Evolutionary conservation across 2,113 vertebrate species (phyloP).

Genomic region (Ammodytes dubius): DNA sequence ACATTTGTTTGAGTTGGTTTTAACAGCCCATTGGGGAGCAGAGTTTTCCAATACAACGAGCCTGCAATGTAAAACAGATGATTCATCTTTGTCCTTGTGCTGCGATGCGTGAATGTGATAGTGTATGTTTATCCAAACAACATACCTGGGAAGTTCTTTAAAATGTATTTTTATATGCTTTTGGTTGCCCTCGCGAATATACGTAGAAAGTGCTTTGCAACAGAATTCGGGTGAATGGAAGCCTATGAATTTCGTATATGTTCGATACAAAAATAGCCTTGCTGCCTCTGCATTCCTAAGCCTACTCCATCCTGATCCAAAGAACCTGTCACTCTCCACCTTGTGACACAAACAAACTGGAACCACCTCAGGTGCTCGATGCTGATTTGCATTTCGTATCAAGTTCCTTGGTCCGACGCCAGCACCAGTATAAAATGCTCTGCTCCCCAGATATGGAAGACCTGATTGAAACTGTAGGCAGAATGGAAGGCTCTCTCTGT

Average conservation of each 20-base stretch:
- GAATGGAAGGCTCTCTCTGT: constrained; percentile 59
- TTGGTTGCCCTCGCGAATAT: constrained; percentile 24
- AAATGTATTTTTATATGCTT: constrained; percentile 46
- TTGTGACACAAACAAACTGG: constrained; percentile 75
- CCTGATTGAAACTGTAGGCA: constrained; percentile 79
- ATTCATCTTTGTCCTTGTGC: constrained; percentile 53
- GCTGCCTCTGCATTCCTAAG: constrained; percentile 55
- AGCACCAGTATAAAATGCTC: constrained; percentile 69
- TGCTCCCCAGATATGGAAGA: constrained; percentile 70
- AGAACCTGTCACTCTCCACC: constrained; percentile 69
- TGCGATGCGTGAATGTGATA: constrained; percentile 44
- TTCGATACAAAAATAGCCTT: constrained; percentile 64
- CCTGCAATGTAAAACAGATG: constrained; percentile 39
- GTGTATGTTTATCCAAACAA: constrained; percentile 13
- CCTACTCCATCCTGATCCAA: constrained; percentile 54
- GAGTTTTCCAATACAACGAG: constrained; percentile 45
- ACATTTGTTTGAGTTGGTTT: constrained; percentile 60
- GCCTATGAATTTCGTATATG: constrained; percentile 29
- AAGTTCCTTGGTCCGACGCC: constrained; percentile 74
- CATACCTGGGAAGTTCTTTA: constrained; percentile 23
- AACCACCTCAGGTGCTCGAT: constrained; percentile 72
- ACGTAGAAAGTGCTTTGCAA: constrained; percentile 31
- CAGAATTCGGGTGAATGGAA: constrained; percentile 10
- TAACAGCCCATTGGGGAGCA: constrained; percentile 44
- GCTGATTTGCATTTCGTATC: constrained; percentile 81